Conservation (phyloP, 2,888 invertebrate species). For the Ctenicera cuprea region DNA sequence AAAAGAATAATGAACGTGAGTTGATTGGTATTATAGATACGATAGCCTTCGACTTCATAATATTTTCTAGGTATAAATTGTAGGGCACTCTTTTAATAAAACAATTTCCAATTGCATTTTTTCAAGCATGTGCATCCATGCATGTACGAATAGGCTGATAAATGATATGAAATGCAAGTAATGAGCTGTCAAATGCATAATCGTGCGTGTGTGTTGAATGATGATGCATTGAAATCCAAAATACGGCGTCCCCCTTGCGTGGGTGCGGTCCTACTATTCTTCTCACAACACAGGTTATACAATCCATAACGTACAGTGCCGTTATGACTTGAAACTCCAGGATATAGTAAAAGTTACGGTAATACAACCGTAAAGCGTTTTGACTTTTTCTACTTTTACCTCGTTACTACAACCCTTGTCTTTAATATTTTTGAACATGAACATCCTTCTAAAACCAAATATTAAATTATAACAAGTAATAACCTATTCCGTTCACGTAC, state of each 20-base stretch:
- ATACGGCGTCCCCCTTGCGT: conserved; percentile 38
- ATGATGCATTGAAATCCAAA: conserved; percentile 46
- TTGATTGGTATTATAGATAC: no score
- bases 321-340: background rate
- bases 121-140: conserved; percentile 12
- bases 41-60: no score
- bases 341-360: background rate
- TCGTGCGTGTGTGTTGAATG: conserved; percentile 43
- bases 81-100: no score
- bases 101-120: background rate
- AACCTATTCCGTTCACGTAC: no score
- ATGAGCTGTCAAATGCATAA: conserved; percentile 57
- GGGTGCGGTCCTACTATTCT: conserved; percentile 35
- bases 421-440: no score
- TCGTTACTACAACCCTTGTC: no score
- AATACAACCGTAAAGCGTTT: no score
- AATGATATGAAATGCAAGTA: conserved; percentile 46
- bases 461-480: no score
- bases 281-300: conserved; percentile 13
- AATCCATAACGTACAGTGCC: conserved; percentile 17
- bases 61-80: no score
- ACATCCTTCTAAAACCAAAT: no score
- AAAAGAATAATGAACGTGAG: no score
- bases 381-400: no score
- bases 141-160: conserved; percentile 27